These are phyloP conservation scores for Hylia prasina DNA, from an alignment of 2,113 vertebrate genomes.

Conservation along the genomic window DNA sequence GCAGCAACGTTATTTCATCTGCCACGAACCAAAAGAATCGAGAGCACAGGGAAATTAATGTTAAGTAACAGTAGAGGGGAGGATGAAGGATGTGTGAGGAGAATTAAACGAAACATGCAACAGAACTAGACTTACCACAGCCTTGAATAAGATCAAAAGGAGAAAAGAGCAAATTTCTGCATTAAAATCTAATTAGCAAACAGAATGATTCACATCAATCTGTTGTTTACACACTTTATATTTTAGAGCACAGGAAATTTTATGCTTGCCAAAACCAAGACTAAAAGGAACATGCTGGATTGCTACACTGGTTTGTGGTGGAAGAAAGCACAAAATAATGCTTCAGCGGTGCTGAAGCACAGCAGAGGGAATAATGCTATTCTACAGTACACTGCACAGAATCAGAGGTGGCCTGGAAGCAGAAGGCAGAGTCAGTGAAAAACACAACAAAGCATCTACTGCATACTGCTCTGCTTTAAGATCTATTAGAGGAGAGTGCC, in stretches of 20 bases:
- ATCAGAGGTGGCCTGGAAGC: slow-evolving; percentile 11
- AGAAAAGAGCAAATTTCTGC: slow-evolving; percentile 87
- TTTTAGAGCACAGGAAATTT: background rate
- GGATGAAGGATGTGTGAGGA: slow-evolving; percentile 54
- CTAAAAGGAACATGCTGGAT: slow-evolving; percentile 27
- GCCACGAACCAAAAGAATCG: background rate
- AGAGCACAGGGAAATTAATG: slow-evolving; percentile 53
- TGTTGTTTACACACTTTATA: slow-evolving; percentile 15
- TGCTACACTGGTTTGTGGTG: background rate
- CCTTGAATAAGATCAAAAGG: slow-evolving; percentile 87
- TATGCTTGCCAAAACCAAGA: background rate
- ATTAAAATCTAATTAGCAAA: slow-evolving; percentile 75
- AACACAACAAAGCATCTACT: background rate
- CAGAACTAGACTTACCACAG: slow-evolving; percentile 91
- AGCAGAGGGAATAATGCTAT: background rate
- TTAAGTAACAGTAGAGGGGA: slow-evolving; percentile 53
- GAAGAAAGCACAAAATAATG: slow-evolving; percentile 28
- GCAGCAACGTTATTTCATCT: slow-evolving; percentile 32
- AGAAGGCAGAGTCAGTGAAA: background rate
- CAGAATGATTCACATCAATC: slow-evolving; percentile 39
- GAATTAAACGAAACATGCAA: slow-evolving; percentile 76
- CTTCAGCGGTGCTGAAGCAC: slow-evolving; percentile 29
- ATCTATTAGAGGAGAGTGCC: background rate
- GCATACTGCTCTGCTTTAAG: background rate
- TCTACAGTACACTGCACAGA: background rate